Percentiles rank a stretch among this genome's conserved stretches.
phyloP scores from a whole-genome alignment of 1,140 invertebrate species.

The Sminthurinus signatus region DNA sequence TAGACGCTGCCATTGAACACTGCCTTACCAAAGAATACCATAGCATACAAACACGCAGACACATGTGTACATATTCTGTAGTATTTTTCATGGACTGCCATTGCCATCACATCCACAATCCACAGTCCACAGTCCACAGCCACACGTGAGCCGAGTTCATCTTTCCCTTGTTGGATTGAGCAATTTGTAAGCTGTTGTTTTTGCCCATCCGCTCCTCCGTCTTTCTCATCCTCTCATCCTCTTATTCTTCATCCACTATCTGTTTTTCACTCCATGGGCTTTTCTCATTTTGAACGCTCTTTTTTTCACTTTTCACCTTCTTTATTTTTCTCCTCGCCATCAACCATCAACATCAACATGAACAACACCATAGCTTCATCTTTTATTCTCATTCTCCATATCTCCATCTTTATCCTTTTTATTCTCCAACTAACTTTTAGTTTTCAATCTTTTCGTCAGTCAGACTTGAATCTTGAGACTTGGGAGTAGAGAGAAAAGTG shows the following conservation, averaged over 20 bases:
- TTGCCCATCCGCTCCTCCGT: constrained; percentile 18
- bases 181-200: constrained; percentile 28
- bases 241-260: neutral
- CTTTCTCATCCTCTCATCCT: constrained; percentile 3
- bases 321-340: no score
- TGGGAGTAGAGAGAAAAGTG: no score
- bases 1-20: no score
- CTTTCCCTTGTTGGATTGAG: constrained; percentile 32
- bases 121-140: no score
- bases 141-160: no score
- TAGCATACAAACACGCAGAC: no score
- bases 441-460: neutral
- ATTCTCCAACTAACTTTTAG: neutral
- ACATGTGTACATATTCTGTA: no score
- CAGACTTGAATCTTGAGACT: no score
- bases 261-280: neutral
- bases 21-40: no score
- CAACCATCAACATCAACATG: no score
- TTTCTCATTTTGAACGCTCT: neutral
- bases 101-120: no score
- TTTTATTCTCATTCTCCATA: neutral
- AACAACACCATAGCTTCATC: neutral
- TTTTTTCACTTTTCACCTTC: neutral
- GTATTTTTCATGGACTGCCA: no score
- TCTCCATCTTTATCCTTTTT: neutral